These are phyloP conservation scores for Cyprinella venusta DNA, from an alignment of 2,797 vertebrate species.

Conservation along the genomic window DNA sequence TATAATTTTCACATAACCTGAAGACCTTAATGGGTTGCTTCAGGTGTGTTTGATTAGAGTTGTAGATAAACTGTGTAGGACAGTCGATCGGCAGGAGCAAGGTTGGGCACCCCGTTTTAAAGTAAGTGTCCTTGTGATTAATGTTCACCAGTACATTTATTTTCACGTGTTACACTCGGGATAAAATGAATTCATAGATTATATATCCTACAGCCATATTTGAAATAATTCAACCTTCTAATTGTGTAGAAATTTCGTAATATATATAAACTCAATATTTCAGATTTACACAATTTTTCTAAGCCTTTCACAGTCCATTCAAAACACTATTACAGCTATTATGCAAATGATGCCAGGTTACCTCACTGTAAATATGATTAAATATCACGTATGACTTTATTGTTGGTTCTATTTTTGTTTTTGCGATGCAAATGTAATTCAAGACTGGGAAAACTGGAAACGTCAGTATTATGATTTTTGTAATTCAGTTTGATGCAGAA, in stretches of 20 bases:
- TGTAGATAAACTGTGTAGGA: no score
- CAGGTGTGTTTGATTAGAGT: no score
- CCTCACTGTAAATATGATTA: constrained; percentile 30
- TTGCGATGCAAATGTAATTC: not conserved
- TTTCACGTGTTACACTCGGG: not conserved
- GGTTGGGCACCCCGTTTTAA: not conserved
- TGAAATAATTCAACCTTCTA: not conserved
- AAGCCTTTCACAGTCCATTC: constrained; percentile 7
- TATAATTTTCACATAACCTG: no score
- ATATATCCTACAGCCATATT: constrained; percentile 5
- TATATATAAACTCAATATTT: not conserved
- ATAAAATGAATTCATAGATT: not conserved
- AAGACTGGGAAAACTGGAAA: not conserved
- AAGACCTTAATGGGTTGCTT: no score
- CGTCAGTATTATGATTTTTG: not conserved
- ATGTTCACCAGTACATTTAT: not conserved
- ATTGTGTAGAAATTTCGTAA: no score
- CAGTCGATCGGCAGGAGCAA: no score
- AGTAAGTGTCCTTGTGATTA: constrained; percentile 29
- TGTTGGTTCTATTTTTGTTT: not conserved
- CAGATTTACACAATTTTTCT: not conserved
- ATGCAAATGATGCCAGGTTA: constrained; percentile 34
- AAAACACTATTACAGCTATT: constrained; percentile 25
- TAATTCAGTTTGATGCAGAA: not conserved
- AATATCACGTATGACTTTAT: not conserved